These are phyloP conservation scores for Morone saxatilis DNA, from an alignment of 2,113 vertebrate genomes.

Conservation along the genomic window DNA sequence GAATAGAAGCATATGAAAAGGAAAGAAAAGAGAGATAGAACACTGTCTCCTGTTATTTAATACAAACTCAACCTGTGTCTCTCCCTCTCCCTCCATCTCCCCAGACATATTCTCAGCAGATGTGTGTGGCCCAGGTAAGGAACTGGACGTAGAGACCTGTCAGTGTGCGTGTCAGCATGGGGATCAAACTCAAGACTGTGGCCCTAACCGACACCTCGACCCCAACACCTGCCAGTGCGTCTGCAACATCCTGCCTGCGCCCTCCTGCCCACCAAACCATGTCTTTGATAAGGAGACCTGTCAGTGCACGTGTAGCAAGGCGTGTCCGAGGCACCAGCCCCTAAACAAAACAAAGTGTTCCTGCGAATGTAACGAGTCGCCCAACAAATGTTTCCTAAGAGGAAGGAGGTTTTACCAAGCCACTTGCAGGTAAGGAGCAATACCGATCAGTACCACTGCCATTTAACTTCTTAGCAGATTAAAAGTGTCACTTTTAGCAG, in stretches of 20 bases:
- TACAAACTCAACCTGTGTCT: neutral
- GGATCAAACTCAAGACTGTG: conserved; percentile 85
- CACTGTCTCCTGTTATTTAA: neutral
- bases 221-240: conserved; percentile 90
- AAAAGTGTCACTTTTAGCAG: neutral
- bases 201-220: conserved; percentile 89
- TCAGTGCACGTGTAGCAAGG: conserved; percentile 90
- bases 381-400: conserved; percentile 94
- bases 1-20: no score
- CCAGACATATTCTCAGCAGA: conserved; percentile 85
- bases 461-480: neutral
- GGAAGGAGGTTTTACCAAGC: conserved; percentile 92
- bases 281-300: conserved; percentile 92
- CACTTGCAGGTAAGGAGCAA: conserved; percentile 91
- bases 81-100: neutral
- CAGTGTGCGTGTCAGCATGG: conserved; percentile 90
- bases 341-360: conserved; percentile 91
- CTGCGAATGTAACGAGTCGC: conserved; percentile 94
- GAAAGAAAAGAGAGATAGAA: no score
- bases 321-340: conserved; percentile 91
- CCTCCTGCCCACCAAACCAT: conserved; percentile 86
- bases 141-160: conserved; percentile 93
- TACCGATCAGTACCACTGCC: neutral
- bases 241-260: conserved; percentile 85
- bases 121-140: conserved; percentile 91